These are phyloP conservation scores for Piaya cayana DNA, from an alignment of 2,113 vertebrate species.

Conservation along the genomic window DNA sequence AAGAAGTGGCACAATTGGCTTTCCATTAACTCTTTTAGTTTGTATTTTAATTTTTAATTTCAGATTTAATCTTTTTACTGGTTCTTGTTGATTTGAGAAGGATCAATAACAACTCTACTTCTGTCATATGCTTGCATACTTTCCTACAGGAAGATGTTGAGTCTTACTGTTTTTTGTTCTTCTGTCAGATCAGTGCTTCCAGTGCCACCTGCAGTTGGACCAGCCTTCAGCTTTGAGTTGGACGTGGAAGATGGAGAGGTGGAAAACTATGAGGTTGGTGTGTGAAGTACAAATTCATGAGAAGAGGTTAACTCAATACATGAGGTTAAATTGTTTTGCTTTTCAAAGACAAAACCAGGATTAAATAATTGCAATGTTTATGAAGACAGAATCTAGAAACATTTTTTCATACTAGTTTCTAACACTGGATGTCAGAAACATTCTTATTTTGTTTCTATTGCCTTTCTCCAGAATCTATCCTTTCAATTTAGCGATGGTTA, in stretches of 20 bases:
- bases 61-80: not conserved
- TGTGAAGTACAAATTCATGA: slow-evolving; percentile 78
- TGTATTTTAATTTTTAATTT: not conserved
- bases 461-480: not conserved
- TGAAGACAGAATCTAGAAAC: not conserved
- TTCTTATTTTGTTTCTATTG: not conserved
- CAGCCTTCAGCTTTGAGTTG: slow-evolving; percentile 91
- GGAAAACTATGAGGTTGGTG: slow-evolving; percentile 93
- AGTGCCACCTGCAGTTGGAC: slow-evolving; percentile 88
- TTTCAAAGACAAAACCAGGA: not conserved
- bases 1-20: not conserved
- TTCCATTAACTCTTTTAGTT: not conserved
- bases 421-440: not conserved
- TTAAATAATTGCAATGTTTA: not conserved
- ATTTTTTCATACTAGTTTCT: not conserved
- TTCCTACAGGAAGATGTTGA: slow-evolving; percentile 78
- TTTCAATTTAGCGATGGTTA: not conserved
- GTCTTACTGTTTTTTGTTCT: slow-evolving; percentile 88
- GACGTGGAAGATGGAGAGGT: slow-evolving; percentile 95
- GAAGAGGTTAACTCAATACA: not conserved
- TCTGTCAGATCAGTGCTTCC: slow-evolving; percentile 95
- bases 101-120: not conserved
- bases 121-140: not conserved
- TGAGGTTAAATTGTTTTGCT: not conserved
- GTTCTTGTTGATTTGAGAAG: not conserved